Conservation (phyloP, 23 tunicate genomes). For the Diplosoma virens region DNA sequence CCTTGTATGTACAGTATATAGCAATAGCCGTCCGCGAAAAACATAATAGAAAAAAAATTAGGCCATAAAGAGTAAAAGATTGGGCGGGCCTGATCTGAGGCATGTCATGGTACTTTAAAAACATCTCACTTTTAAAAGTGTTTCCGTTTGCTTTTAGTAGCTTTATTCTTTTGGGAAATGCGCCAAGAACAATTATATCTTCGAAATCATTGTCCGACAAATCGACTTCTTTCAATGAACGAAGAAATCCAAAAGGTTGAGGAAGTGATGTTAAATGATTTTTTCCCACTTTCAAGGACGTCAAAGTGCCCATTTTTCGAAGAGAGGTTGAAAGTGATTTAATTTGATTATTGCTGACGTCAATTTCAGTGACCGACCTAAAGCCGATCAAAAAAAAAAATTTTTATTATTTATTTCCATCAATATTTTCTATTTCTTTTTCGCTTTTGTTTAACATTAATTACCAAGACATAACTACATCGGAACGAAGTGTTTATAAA, state of each 20-base stretch:
- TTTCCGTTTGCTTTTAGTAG: slow-evolving; percentile 76
- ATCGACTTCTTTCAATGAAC: slow-evolving; percentile 64
- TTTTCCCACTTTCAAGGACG: slow-evolving; percentile 50
- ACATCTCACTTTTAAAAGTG: slow-evolving; percentile 43
- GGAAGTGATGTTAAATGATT: slow-evolving; percentile 74
- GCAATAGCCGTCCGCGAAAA: too few species aligned
- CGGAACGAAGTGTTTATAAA: too few species aligned
- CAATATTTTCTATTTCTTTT: too few species aligned
- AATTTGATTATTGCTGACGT: slow-evolving; percentile 85
- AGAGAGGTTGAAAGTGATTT: slow-evolving; percentile 52
- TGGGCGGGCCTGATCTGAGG: too few species aligned
- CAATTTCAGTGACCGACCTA: slow-evolving; percentile 53
- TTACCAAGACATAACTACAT: too few species aligned
- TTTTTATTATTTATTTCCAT: too few species aligned
- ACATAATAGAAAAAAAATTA: too few species aligned
- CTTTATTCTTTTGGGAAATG: slow-evolving; percentile 74
- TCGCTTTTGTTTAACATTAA: too few species aligned
- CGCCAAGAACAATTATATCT: slow-evolving; percentile 36
- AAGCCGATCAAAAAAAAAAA: too few species aligned
- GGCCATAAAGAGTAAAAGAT: too few species aligned
- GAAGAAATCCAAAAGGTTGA: slow-evolving; percentile 78
- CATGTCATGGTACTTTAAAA: not conserved
- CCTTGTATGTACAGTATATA: too few species aligned
- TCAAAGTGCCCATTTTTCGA: slow-evolving; percentile 55
- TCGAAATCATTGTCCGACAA: slow-evolving; percentile 61